Base-by-base conservation (phyloP, 2,113 vertebrate genomes). In the Mus pahari region DNA sequence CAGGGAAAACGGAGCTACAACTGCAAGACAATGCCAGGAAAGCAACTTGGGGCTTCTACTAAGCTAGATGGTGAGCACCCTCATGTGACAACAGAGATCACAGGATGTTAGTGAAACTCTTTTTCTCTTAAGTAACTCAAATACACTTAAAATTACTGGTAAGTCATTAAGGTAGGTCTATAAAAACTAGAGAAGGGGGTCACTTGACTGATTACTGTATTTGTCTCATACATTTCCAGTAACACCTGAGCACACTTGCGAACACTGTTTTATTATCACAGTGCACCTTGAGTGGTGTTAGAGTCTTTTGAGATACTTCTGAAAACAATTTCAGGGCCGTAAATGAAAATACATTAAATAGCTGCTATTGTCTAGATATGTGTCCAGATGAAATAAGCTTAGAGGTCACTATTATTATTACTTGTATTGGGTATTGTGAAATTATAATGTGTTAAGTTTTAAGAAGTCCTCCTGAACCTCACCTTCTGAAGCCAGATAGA, bases 401-500 rank as follows among this genome's bases (percentile, higher is more conserved):
- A 89, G 74, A 89, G 92, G 39, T 84, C 28, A 88, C 14, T 81
- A 86, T 50, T 55, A 48, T 87, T 19, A 89, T 24, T 11, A n/a
- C 42, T 92, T 97, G 16, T 12, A 33, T 92, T 50, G 75, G 5
- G 28, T 64, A 66, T 71, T 31, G 60, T 60, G 53, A 19, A 60
- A 60, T 19, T 60, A 19, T 60, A 20, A 55, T 14, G 53, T 13
- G 5, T 58, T 58, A 58, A 58, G 58, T 58, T 58, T 58, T 58
- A 58, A 19, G 58, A 58, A 62, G 77, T 36, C 42, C 79, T 70
- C 78, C 19, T 53, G 91, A 77, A 89, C 97, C 98, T 97, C 96
- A 99, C 99, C 95, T 98, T 98, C 84, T 99, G 98, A 71, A 99
- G 98, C 99, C 99, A 99, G 71, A 98, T 98, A 24, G 98, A 98